Base-by-base conservation (phyloP, 2,797 vertebrate genomes). In the Scarus forsteni region DNA sequence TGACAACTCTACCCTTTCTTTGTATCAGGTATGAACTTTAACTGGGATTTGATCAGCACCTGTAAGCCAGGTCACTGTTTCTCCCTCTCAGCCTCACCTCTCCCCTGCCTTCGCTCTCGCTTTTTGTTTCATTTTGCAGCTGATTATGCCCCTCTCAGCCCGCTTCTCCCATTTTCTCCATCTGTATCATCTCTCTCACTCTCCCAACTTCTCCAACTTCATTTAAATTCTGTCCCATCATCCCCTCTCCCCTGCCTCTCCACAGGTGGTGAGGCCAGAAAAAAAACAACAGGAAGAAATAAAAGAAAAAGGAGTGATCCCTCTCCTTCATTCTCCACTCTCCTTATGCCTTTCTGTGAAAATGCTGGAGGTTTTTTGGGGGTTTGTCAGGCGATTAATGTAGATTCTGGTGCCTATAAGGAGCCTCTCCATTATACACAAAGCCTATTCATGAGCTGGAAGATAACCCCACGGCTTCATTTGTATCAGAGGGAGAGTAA, bases 401-500 rank as follows among this genome's bases (percentile, higher is more conserved):
- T 61, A 59, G 79, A 73, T 81, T 46, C 39, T 80, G 65, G 64
- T 84, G 78, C 85, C 84, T 76, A 53, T 40, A 83, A 81, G 69
- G 86, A 67, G 64, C 40, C 70, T 79, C 7, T 12, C 69, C 61
- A 66, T 84, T 83, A 89, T 85, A 86, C 93, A 83, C 70, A 90
- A 89, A 93, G 78, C 58, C 63, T 60, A 85, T 86, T 90, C 82
- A 83, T 73, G 77, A 92, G 74, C 77, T 62, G 69, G 65, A 85
- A 88, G 80, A 83, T 76, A 77, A 85, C 72, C 62, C 69, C 64
- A 19, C 18, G 62, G 44, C 56, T 83, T 79, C 80, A 89, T 91
- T 81, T 89, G 82, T 88, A 91, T 81, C 79, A 57, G 65, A 60
- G 50, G 54, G 74, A 86, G 81, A 91, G 89, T 89, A 90, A 92